Evolutionary conservation across 2,797 vertebrate genomes (phyloP), one percentile per base, ranked within the genome.

Genomic region (Urophycis tenuis): DNA sequence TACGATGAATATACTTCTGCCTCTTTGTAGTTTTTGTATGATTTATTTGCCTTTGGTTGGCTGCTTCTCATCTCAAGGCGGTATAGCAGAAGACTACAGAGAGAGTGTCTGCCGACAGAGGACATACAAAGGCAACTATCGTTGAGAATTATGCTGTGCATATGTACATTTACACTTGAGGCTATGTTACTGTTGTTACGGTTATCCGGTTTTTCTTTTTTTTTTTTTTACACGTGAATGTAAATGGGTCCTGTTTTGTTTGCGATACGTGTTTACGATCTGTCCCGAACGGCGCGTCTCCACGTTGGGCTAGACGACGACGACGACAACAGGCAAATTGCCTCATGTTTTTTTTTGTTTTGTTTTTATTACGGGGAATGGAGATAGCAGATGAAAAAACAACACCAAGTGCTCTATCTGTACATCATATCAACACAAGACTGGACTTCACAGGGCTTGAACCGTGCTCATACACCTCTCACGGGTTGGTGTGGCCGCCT

Each of bases 1-100:
- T 73, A 19, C 1, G 34, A 0, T 74, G 22, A 22, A 34, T 29
- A 67, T 17, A n/a, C 64, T 29, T 35, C 29, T 81, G 34, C 19
- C 35, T 81, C 79, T 77, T 15, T 70, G 49, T 53, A 70, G 72
- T 33, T 77, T 11, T 35, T 81, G 60, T 67, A 67, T 29, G 60
- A 67, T 67, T 67, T 67, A 29, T 67, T 67, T 67, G 60, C 60
- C 60, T 60, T 25, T n/a, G 53, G 60, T 29, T 29, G n/a, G 60
- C 7, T 29, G 60, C 60, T 67, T 67, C 60, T 25, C 10, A 10
- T 14, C 60, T 29, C 0, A 67, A 67, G 60, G 22, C 53, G 10
- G n/a, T 22, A 25, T n/a, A n/a, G n/a, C n/a, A n/a, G n/a, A n/a
- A 17, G 15, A 45, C 17, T 41, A 41, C 12, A 41, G 14, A 41